These are phyloP conservation scores for Chamaea fasciata DNA, from an alignment of 2,113 vertebrate genomes.

Conservation along the genomic window DNA sequence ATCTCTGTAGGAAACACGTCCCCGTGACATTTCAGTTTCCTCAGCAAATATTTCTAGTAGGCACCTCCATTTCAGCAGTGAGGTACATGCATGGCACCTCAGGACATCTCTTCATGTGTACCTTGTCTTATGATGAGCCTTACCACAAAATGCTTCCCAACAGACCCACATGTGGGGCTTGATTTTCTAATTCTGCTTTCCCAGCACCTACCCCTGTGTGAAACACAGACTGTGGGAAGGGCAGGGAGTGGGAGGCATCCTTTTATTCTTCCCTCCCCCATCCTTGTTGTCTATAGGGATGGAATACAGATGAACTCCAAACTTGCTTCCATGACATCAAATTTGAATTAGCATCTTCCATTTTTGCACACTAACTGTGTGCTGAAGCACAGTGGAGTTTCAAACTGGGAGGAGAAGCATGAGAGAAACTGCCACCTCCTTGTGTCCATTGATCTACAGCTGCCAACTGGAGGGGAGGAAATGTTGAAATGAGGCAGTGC, in stretches of 20 bases:
- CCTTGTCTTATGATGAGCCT: neutral
- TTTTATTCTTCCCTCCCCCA: neutral
- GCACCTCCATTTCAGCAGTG: neutral
- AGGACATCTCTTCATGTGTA: neutral
- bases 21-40: neutral
- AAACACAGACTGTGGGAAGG: neutral
- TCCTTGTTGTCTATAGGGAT: neutral
- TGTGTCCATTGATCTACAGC: fast-evolving
- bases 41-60: neutral
- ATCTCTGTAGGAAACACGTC: neutral
- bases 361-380: neutral
- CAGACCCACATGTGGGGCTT: neutral
- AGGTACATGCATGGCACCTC: neutral
- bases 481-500: neutral
- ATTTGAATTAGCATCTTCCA: neutral
- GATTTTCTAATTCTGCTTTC: neutral
- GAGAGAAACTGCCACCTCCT: neutral
- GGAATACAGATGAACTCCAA: neutral
- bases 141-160: neutral
- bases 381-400: neutral
- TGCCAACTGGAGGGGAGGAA: neutral
- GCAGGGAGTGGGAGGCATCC: no score
- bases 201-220: neutral
- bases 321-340: neutral
- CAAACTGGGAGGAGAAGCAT: neutral